These are phyloP conservation scores for Lacanobia wlatinum DNA, from an alignment of 2,888 invertebrate genomes.

Conservation along the genomic window DNA sequence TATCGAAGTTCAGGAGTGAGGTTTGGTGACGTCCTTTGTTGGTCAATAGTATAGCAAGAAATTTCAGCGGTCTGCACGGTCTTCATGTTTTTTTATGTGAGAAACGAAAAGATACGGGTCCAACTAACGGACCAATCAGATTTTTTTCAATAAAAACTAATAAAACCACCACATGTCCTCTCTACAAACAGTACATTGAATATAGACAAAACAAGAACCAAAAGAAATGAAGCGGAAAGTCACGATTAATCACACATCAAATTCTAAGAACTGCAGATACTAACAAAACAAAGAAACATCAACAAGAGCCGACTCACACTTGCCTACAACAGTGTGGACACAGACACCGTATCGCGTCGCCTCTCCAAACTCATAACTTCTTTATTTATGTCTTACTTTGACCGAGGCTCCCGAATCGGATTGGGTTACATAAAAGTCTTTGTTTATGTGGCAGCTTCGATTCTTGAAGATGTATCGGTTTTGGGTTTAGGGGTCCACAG, in stretches of 20 bases:
- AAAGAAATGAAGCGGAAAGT: conserved; percentile 1
- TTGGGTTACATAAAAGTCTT: conserved; percentile 77
- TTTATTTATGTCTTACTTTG: conserved; percentile 83
- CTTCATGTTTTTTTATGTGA: no score
- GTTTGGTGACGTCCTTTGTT: no score
- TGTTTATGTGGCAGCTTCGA: conserved; percentile 74
- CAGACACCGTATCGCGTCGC: conserved; percentile 49
- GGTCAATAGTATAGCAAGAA: no score
- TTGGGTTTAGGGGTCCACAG: conserved; percentile 31
- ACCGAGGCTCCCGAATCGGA: conserved; percentile 67
- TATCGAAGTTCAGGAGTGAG: no score
- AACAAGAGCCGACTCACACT: conserved; percentile 30
- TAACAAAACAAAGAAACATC: conserved; percentile 26
- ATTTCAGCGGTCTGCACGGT: no score
- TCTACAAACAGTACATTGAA: no score
- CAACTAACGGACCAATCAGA: no score
- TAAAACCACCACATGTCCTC: no score
- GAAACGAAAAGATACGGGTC: no score
- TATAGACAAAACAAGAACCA: not conserved
- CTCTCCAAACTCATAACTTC: conserved; percentile 75
- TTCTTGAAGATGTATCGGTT: conserved; percentile 68
- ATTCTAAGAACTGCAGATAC: conserved; percentile 27
- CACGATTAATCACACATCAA: conserved; percentile 12
- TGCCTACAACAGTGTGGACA: conserved; percentile 54
- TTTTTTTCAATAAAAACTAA: no score